Base-by-base conservation (phyloP, 2,888 invertebrate species). In the Caenorhabditis uteleia region DNA sequence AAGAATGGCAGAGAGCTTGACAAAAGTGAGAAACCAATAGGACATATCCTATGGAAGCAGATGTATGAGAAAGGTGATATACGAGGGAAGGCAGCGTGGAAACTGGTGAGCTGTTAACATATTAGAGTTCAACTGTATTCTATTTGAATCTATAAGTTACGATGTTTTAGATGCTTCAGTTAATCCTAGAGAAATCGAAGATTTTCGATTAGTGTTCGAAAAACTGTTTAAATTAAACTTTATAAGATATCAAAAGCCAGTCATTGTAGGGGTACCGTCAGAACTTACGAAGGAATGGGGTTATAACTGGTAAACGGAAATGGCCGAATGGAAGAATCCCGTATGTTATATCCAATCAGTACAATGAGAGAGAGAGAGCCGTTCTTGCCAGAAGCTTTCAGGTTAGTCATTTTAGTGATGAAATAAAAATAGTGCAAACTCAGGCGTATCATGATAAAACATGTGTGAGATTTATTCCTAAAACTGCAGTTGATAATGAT, bases 261-360 rank as follows among this genome's bases (percentile, higher is more conserved):
- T 25, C 14, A 3, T 36, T 18, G 5, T 14, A 48, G 40, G 42
- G 27, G 16, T 27, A 26, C 25, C 5, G 16, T 6, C 61, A 54
- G 14, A 74, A 69, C 27, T 53, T 74, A 3, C 60, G 78, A 7
- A 45, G 78, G 23, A 81, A 81, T 40, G 81, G 81, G 33, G 80
- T 81, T 7, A 75, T 77, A 12, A 73, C 68, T 33, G 70, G 74
- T 16, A 67, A 78, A 20, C 72, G 79, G 26, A 83, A 82, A 59
- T 84, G 84, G 84, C 79, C 81, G 20, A 74, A 70, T 40, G 84
- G 80, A 1, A 53, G 77, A 25, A 83, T 84, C 45, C 84, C 84
- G 0, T 84, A 84, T 56, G 77, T 80, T 8, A 62, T 84, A 18
- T 79, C 81, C 12, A 64, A 68, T 25, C 77, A 80, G 50, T 84